These are phyloP conservation scores for Crocuta crocuta DNA, from an alignment of 2,113 vertebrate genomes.

Conservation along the genomic window DNA sequence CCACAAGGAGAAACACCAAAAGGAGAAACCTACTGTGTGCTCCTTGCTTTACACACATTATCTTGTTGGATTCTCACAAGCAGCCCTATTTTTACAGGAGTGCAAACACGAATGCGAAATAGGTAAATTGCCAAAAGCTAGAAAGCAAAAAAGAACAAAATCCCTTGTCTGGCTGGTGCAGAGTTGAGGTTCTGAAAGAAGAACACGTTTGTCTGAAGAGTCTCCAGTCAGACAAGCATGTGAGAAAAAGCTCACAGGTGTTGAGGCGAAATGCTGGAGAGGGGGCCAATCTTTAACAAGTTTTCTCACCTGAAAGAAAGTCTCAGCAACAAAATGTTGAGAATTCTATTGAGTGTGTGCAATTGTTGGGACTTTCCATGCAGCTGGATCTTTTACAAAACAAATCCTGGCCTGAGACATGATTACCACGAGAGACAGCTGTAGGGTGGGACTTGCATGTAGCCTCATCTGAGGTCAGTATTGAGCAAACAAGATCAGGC, in stretches of 20 bases:
- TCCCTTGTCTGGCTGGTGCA: neutral
- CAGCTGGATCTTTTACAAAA: conserved; percentile 72
- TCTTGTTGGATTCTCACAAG: neutral
- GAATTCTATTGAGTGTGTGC: neutral
- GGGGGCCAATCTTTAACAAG: neutral
- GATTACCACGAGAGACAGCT: conserved; percentile 69
- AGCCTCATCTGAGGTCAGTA: conserved; percentile 71
- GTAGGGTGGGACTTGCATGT: conserved; percentile 57
- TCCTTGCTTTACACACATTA: neutral
- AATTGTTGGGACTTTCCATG: conserved; percentile 54
- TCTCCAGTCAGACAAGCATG: neutral
- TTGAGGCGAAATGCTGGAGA: neutral
- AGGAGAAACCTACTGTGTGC: neutral
- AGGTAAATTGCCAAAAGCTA: neutral
- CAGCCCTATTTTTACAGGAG: neutral
- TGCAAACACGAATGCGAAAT: neutral
- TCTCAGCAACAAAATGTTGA: neutral
- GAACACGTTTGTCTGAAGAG: neutral
- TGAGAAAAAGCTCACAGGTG: neutral
- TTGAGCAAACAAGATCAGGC: conserved; percentile 59
- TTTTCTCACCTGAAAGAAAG: neutral
- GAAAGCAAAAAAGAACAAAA: neutral
- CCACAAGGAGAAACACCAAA: neutral
- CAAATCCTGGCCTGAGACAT: conserved; percentile 52
- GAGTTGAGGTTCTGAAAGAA: neutral